Percentiles rank a stretch among this genome's conserved stretches.
Evolutionary conservation across 2,888 invertebrate genomes (phyloP).

Genomic region (Argyresthia goedartella): DNA sequence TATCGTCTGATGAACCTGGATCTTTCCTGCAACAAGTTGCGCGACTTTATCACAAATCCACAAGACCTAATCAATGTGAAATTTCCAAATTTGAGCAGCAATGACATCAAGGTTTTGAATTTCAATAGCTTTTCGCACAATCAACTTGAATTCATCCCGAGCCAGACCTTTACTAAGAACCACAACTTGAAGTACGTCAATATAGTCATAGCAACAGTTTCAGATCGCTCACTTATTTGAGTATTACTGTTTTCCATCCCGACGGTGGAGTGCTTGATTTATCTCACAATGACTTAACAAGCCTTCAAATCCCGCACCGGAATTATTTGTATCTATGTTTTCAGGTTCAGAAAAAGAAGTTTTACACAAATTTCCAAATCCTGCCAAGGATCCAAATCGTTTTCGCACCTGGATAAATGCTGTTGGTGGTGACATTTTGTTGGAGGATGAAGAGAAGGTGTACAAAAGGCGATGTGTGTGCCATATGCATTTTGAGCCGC

Average conservation of each 20-base stretch:
- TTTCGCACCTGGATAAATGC: no score
- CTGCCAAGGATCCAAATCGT: slow-evolving; percentile 31
- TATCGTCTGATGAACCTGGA: slow-evolving; percentile 34
- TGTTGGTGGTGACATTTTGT: no score
- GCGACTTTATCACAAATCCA: slow-evolving; percentile 34
- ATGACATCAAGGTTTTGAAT: slow-evolving; percentile 32
- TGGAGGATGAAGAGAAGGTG: no score
- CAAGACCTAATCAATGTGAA: slow-evolving; percentile 32
- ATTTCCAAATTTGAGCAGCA: slow-evolving; percentile 45
- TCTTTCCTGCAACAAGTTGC: slow-evolving; percentile 41
- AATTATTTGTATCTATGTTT: no score
- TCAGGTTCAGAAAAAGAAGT: no score
- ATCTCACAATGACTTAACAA: slow-evolving; percentile 40
- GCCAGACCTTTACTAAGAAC: slow-evolving; percentile 32
- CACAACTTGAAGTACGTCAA: slow-evolving; percentile 39
- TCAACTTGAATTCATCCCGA: slow-evolving; percentile 34
- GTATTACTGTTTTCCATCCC: slow-evolving; percentile 37
- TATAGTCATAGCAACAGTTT: slow-evolving; percentile 42
- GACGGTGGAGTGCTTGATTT: slow-evolving; percentile 50
- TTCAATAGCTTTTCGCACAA: slow-evolving; percentile 45
- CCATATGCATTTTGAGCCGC: no score
- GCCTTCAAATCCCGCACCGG: slow-evolving; percentile 30
- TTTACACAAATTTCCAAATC: no score
- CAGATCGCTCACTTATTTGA: slow-evolving; percentile 26
- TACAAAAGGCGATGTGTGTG: no score